phyloP scores from a whole-genome alignment of 2,113 vertebrate species.

The Conger conger region DNA sequence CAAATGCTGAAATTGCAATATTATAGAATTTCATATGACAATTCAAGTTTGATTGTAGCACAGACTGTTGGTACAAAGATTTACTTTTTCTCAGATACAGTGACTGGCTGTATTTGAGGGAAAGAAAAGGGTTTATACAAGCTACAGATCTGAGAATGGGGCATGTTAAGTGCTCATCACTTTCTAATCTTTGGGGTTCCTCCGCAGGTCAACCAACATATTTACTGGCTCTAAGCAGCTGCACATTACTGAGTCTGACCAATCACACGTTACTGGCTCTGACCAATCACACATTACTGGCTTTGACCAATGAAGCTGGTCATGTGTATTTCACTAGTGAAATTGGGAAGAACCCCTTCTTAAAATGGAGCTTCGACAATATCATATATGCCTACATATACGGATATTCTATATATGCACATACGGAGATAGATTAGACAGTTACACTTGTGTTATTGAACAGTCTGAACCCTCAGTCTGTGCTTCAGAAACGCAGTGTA shows the following conservation, averaged over 20 bases:
- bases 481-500: not conserved
- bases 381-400: not conserved
- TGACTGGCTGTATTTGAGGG: slow-evolving; percentile 34
- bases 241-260: not conserved
- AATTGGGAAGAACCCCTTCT: not conserved
- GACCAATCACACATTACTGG: not conserved
- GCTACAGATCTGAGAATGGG: not conserved
- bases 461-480: not conserved
- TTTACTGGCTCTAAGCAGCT: no score
- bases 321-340: not conserved
- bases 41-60: slow-evolving; percentile 75
- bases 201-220: not conserved
- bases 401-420: no score
- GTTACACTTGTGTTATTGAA: no score
- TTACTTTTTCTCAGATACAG: slow-evolving; percentile 56
- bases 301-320: not conserved
- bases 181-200: not conserved
- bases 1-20: slow-evolving; percentile 75
- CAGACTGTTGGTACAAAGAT: slow-evolving; percentile 76
- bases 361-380: not conserved
- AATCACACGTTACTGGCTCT: not conserved
- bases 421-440: no score
- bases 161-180: not conserved
- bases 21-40: slow-evolving; percentile 66
- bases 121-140: not conserved